A percentile compares a stretch with the other conserved stretches of the same genome.
Conservation (phyloP, 2,888 invertebrate species). For the Oxycera nigricornis region DNA sequence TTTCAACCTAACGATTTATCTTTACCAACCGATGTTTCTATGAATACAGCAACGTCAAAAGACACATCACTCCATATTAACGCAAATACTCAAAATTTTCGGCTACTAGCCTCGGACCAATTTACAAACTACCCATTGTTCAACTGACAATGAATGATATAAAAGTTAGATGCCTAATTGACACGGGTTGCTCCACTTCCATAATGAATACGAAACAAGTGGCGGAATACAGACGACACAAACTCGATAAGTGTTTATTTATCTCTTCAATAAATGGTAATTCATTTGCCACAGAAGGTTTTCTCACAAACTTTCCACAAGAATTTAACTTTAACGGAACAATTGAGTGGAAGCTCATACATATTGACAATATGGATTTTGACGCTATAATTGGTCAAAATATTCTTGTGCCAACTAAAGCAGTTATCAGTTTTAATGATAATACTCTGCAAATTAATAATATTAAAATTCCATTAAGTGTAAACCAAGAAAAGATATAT, state of each 20-base stretch:
- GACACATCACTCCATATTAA: not conserved
- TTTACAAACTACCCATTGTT: conserved; percentile 4
- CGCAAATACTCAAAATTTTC: conserved; percentile 21
- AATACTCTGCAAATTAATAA: not conserved
- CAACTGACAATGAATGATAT: conserved; percentile 9
- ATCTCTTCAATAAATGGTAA: not conserved
- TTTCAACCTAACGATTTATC: not conserved
- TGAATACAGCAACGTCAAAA: not conserved
- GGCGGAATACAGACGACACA: not conserved
- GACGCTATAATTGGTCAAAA: conserved; percentile 22
- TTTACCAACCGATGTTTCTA: not conserved
- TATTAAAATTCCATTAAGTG: not conserved
- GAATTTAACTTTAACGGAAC: not conserved
- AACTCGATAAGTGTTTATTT: not conserved
- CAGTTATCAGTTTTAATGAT: not conserved
- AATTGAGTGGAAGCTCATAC: conserved; percentile 9
- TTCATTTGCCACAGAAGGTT: not conserved
- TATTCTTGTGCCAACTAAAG: not conserved
- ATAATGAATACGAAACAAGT: not conserved
- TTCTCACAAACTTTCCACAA: conserved; percentile 2
- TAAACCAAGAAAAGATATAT: not conserved
- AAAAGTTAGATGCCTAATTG: conserved; percentile 7
- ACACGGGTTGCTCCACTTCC: conserved; percentile 17
- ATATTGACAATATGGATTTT: not conserved
- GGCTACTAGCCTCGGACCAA: not conserved